Evolutionary conservation across 1,140 invertebrate genomes (phyloP), one percentile per base, ranked within the genome.

Genomic region (Anagrus nilaparvatae): DNA sequence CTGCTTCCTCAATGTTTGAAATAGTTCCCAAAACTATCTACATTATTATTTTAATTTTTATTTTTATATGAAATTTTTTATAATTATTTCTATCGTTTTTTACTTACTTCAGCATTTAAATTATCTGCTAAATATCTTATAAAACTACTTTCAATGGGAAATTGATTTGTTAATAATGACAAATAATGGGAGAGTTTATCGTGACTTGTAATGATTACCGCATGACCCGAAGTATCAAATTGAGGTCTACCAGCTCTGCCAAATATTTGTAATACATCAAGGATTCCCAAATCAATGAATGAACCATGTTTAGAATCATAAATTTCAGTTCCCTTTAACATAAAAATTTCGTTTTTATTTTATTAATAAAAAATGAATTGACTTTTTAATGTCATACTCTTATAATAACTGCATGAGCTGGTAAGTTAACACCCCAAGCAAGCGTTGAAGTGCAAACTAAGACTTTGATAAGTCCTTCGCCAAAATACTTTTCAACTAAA

Each of bases 201-300:
- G 58, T 96, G 87, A 1, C 80, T 73, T 0, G 96, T 99, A 18
- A 99, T 96, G 33, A 99, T 98, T 5, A 89, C 87, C 14, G 92
- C 97, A 42, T 96, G 86, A 14, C 97, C 91, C 10, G 82, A 87
- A 10, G 73, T 82, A 58, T 93, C 87, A 59, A 86, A 92, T 58
- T 99, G 93, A 0, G 96, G 96, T 53, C 88, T 76, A 27, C 97
- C 97, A 16, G 97, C 97, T 32, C 97, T 78, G 40, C 97, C 97
- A 71, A 99, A 99, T 47, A 99, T 99, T 79, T 99, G 97, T 43
- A 97, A 72, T 7, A 99, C 95, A 69, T 99, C 97, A 27, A 99
- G 69, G 53, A 99, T 95, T 41, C 90, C 89, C 7, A 99, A 67
- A 64, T 99, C 93, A 0, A 97, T 82, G 69, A 95, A 97, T 1